Percentiles rank a stretch among this genome's conserved stretches.
These are phyloP conservation scores for Miniopterus natalensis DNA, from an alignment of 2,113 vertebrate species.

Conservation along the genomic window DNA sequence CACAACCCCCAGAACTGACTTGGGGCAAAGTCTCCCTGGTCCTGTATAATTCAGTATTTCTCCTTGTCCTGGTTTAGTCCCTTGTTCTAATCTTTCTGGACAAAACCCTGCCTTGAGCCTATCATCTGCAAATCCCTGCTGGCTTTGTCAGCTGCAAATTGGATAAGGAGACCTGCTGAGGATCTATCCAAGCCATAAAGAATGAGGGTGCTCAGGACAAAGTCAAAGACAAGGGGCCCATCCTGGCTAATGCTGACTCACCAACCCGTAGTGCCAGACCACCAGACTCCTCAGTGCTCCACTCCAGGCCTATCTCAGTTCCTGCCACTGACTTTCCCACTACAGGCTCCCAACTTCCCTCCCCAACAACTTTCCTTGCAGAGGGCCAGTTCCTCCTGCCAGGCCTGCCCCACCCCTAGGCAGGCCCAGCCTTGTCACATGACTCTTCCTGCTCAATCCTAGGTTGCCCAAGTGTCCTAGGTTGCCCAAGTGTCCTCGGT, in stretches of 20 bases:
- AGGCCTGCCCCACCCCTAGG: neutral
- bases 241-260: slow-evolving; percentile 31
- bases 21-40: neutral
- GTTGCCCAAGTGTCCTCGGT: neutral
- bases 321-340: slow-evolving; percentile 20
- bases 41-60: neutral
- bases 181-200: neutral
- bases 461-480: neutral
- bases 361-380: neutral
- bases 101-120: neutral
- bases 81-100: slow-evolving; percentile 45
- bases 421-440: slow-evolving; percentile 13
- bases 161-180: neutral
- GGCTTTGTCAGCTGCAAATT: slow-evolving; percentile 40
- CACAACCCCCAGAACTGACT: neutral
- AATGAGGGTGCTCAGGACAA: neutral
- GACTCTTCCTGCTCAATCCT: slow-evolving; percentile 23
- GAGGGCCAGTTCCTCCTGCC: slow-evolving; percentile 62
- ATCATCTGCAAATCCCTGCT: slow-evolving; percentile 49
- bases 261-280: neutral
- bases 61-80: slow-evolving; percentile 28
- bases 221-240: neutral
- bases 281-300: neutral
- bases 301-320: neutral
- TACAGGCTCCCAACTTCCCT: neutral